phyloP scores from a whole-genome alignment of 1,140 invertebrate species.

The Hyles euphorbiae region DNA sequence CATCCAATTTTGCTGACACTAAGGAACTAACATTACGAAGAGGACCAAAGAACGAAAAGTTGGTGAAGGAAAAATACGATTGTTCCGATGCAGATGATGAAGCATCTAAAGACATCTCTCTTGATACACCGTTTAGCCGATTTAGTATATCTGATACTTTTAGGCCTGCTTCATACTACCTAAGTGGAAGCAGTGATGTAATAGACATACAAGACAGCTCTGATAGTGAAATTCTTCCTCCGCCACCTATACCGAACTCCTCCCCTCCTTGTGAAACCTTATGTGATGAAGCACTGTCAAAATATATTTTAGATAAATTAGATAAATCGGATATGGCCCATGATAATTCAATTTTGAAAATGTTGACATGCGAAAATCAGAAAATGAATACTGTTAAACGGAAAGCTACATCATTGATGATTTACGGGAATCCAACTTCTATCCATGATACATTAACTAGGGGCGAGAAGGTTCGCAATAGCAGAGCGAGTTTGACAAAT shows the following conservation, averaged over 20 bases:
- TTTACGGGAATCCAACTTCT: slow-evolving; percentile 71
- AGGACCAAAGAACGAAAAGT: slow-evolving; percentile 46
- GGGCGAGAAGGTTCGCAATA: slow-evolving; percentile 69
- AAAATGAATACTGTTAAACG: slow-evolving; percentile 62
- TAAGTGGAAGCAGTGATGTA: slow-evolving; percentile 79
- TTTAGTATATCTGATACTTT: slow-evolving; percentile 92
- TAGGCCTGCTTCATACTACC: slow-evolving; percentile 89
- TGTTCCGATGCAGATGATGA: slow-evolving; percentile 91
- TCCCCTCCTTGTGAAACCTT: slow-evolving; percentile 83
- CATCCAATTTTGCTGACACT: slow-evolving; percentile 64
- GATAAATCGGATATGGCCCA: slow-evolving; percentile 65
- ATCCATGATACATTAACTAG: slow-evolving; percentile 73
- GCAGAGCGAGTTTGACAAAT: slow-evolving; percentile 61
- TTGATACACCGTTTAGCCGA: slow-evolving; percentile 70
- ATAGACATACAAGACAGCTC: slow-evolving; percentile 86
- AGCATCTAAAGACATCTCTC: slow-evolving; percentile 81
- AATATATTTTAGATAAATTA: slow-evolving; percentile 67
- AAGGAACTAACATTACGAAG: slow-evolving; percentile 61
- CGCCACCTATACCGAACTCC: slow-evolving; percentile 87
- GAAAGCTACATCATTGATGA: slow-evolving; percentile 73
- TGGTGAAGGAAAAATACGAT: slow-evolving; percentile 77
- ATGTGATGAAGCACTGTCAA: slow-evolving; percentile 60
- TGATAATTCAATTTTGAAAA: slow-evolving; percentile 69
- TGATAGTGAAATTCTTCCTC: slow-evolving; percentile 87
- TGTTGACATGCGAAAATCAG: slow-evolving; percentile 67